These are phyloP conservation scores for Muntiacus reevesi DNA, from an alignment of 2,113 vertebrate genomes.

Conservation along the genomic window DNA sequence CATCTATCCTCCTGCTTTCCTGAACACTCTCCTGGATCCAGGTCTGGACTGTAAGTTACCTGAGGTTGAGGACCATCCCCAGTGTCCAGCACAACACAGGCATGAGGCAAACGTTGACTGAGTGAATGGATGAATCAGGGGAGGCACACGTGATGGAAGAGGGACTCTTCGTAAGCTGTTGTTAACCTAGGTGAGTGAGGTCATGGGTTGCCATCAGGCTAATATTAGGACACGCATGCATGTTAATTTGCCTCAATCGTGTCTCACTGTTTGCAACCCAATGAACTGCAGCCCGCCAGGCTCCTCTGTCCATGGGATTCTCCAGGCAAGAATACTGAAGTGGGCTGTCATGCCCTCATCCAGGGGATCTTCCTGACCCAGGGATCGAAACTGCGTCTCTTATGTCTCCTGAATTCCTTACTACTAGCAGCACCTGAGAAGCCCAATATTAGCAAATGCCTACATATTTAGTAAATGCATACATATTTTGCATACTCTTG, in stretches of 20 bases:
- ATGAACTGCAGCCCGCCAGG: neutral
- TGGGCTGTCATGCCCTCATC: neutral
- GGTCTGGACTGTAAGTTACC: neutral
- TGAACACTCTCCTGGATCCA: neutral
- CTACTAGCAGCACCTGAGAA: neutral
- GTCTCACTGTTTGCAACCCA: neutral
- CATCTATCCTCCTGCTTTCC: neutral
- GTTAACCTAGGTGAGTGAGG: neutral
- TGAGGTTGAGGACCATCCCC: neutral
- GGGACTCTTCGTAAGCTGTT: neutral
- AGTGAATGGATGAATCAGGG: neutral
- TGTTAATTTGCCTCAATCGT: neutral
- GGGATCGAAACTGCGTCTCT: neutral
- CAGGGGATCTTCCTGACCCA: neutral
- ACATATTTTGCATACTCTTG: neutral
- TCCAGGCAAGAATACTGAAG: neutral
- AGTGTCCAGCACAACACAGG: neutral
- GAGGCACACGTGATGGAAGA: neutral
- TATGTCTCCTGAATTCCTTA: neutral
- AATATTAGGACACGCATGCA: neutral
- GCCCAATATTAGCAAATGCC: neutral
- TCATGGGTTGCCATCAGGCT: neutral
- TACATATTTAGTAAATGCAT: neutral
- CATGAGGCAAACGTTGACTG: neutral
- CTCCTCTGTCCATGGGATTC: neutral